A percentile compares a stretch with the other conserved stretches of the same genome.
phyloP scores from a whole-genome alignment of 37 sponge, comb jelly and placozoan species.

The Aphrocallistes beatrix region DNA sequence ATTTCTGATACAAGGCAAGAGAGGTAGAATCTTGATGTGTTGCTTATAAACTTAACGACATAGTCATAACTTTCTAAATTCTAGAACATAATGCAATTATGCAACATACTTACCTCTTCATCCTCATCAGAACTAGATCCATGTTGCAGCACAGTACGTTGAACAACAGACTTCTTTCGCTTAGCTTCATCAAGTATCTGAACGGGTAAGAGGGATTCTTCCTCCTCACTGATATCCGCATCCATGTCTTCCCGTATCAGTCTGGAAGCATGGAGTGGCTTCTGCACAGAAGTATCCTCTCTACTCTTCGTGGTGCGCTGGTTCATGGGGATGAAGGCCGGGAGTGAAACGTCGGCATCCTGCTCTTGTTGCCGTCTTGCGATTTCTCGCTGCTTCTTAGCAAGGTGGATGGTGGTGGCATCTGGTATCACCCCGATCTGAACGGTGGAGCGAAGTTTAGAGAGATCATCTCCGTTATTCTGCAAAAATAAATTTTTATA shows the following conservation, averaged over 20 bases:
- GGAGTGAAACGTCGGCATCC: not conserved
- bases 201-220: not conserved
- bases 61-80: too few species aligned
- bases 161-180: not conserved
- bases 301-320: not conserved
- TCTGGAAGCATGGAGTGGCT: not conserved
- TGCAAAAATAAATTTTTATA: too few species aligned
- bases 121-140: not conserved
- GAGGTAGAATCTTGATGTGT: too few species aligned
- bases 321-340: not conserved
- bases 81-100: not conserved
- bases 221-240: not conserved
- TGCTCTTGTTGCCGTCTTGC: constrained; percentile 35
- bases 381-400: constrained; percentile 61
- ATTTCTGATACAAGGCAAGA: too few species aligned
- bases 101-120: not conserved
- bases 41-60: too few species aligned
- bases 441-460: not conserved
- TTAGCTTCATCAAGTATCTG: not conserved
- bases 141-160: not conserved
- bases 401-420: constrained; percentile 62
- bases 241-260: not conserved
- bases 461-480: not conserved
- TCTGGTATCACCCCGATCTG: constrained; percentile 55
- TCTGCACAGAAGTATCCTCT: not conserved